Conservation (phyloP, 2,888 invertebrate genomes). For the Keiferia lycopersicella region DNA sequence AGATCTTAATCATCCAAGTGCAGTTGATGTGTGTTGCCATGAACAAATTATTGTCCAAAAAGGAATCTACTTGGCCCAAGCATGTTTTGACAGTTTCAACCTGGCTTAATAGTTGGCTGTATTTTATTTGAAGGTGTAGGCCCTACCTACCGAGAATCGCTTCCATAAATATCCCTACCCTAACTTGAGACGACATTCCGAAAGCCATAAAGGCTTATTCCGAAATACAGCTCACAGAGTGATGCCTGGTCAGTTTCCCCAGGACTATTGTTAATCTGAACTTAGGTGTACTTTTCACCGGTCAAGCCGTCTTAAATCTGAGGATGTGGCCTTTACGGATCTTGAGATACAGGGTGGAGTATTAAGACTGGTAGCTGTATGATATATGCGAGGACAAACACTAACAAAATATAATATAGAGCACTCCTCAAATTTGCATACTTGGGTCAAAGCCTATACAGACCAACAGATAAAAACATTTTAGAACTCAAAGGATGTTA, state of each 20-base stretch:
- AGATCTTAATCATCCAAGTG: too few species aligned
- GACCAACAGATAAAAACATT: too few species aligned
- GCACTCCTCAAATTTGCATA: too few species aligned
- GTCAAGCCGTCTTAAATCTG: slow-evolving; percentile 59
- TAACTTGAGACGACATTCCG: slow-evolving; percentile 30
- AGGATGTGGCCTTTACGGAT: slow-evolving; percentile 34
- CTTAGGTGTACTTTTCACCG: slow-evolving; percentile 74
- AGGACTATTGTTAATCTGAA: slow-evolving; percentile 71
- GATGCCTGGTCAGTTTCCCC: slow-evolving; percentile 43
- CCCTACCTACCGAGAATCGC: background rate
- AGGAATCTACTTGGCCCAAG: too few species aligned
- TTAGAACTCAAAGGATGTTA: too few species aligned
- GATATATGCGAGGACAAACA: background rate
- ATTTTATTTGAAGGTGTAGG: too few species aligned
- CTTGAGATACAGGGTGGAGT: slow-evolving; percentile 45
- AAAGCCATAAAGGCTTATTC: slow-evolving; percentile 35
- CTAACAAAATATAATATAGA: too few species aligned
- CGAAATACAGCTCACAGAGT: slow-evolving; percentile 37
- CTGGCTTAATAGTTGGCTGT: too few species aligned
- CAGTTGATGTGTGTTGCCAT: too few species aligned
- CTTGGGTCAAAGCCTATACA: too few species aligned
- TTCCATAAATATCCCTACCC: background rate
- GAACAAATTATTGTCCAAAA: too few species aligned
- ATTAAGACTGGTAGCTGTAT: background rate
- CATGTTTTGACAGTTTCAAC: too few species aligned